phyloP scores from a whole-genome alignment of 2,113 vertebrate species.

The Mesoclemmys tuberculata region DNA sequence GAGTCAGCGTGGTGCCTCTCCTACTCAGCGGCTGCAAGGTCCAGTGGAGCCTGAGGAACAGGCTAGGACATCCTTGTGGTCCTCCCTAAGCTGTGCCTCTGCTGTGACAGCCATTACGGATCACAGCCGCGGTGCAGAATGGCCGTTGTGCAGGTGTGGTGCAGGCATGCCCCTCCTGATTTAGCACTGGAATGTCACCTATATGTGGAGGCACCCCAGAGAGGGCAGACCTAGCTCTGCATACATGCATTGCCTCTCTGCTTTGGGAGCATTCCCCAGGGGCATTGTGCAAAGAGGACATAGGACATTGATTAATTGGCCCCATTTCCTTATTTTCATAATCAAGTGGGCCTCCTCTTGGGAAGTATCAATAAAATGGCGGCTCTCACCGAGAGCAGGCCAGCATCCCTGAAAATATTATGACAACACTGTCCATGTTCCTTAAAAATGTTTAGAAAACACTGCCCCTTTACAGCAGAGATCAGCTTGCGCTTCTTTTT shows the following conservation, averaged over 20 bases:
- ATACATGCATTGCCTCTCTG: neutral
- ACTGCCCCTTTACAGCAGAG: neutral
- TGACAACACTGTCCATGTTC: neutral
- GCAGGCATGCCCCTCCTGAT: neutral
- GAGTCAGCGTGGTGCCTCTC: neutral
- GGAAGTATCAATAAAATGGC: neutral
- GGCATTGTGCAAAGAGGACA: neutral
- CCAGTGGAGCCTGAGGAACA: neutral
- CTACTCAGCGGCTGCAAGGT: neutral
- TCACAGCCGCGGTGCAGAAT: neutral
- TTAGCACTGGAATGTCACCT: neutral
- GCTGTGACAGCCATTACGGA: neutral
- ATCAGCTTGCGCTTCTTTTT: accelerated
- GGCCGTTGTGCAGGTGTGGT: neutral
- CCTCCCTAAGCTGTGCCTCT: neutral
- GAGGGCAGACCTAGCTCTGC: neutral
- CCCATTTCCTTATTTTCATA: neutral
- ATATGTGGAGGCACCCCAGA: neutral
- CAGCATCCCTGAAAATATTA: neutral
- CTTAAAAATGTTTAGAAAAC: neutral
- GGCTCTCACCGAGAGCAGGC: neutral
- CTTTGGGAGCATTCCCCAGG: neutral
- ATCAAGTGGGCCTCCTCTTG: neutral
- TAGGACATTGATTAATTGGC: neutral
- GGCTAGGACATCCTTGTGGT: neutral